phyloP scores from a whole-genome alignment of 2,888 invertebrate genomes.

The Tinea semifulvella region DNA sequence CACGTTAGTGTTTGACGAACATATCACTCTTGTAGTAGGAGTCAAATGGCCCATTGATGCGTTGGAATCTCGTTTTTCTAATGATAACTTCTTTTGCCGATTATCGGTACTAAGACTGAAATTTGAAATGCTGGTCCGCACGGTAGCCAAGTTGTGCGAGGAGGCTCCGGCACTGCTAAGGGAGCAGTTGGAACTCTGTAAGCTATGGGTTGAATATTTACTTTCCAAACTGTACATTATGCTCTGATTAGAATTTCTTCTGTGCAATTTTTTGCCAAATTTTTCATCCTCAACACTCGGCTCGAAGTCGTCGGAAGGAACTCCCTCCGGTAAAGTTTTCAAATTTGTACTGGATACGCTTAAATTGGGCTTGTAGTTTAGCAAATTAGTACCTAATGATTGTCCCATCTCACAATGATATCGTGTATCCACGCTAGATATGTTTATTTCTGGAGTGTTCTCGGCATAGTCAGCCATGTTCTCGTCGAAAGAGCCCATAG shows the following conservation, averaged over 20 bases:
- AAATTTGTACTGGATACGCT: constrained; percentile 76
- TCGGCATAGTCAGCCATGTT: constrained; percentile 46
- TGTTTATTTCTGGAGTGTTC: constrained; percentile 45
- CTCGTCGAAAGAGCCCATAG: constrained; percentile 61
- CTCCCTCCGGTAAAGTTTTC: constrained; percentile 76
- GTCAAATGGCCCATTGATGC: constrained; percentile 71
- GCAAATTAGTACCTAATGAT: constrained; percentile 61
- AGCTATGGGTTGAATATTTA: constrained; percentile 39
- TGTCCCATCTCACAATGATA: constrained; percentile 37
- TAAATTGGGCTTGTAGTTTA: constrained; percentile 69
- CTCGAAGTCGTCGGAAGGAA: constrained; percentile 73
- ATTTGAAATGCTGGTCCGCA: constrained; percentile 54
- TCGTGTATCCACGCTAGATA: constrained; percentile 36
- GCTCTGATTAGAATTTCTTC: constrained; percentile 70
- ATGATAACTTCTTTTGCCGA: constrained; percentile 69
- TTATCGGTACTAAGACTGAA: constrained; percentile 51
- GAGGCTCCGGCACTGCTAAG: constrained; percentile 52
- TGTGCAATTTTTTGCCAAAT: constrained; percentile 55
- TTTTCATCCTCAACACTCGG: constrained; percentile 53
- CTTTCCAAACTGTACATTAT: constrained; percentile 56
- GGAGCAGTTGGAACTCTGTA: constrained; percentile 65
- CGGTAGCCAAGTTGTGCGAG: constrained; percentile 49
- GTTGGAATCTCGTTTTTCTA: constrained; percentile 88
- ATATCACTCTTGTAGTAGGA: constrained; percentile 50
- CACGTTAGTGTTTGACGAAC: constrained; percentile 58